phyloP scores from a whole-genome alignment of 2,797 vertebrate species.

The Enteromius paludinosus region DNA sequence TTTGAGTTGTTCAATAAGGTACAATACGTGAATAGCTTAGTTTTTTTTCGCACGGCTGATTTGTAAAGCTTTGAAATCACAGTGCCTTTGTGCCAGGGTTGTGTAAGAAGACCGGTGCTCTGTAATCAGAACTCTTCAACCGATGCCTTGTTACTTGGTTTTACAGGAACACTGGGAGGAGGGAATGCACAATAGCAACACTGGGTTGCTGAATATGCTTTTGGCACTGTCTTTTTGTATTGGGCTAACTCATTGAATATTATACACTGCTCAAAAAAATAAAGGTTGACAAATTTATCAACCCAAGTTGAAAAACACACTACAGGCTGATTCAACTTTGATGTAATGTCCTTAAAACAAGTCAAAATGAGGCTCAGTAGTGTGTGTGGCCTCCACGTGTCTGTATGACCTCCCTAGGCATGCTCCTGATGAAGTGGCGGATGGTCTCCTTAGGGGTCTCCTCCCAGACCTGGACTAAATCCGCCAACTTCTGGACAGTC shows the following conservation, averaged over 20 bases:
- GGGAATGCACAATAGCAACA: constrained; percentile 23
- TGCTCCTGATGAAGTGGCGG: too few relatives aligned
- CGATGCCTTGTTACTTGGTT: constrained; percentile 16
- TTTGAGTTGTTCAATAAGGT: constrained; percentile 29
- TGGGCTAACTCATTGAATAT: not conserved
- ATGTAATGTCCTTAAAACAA: too few relatives aligned
- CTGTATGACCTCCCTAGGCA: too few relatives aligned
- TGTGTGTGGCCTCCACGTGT: too few relatives aligned
- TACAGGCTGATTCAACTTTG: too few relatives aligned
- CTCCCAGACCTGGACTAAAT: too few relatives aligned
- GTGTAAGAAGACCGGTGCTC: constrained; percentile 4
- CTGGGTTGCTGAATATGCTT: constrained; percentile 8
- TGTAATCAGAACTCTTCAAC: constrained; percentile 36
- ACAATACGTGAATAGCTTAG: constrained; percentile 31
- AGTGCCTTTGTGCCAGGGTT: constrained; percentile 11
- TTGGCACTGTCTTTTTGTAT: not conserved
- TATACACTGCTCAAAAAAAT: not conserved
- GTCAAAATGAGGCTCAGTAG: too few relatives aligned
- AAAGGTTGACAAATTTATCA: too few relatives aligned
- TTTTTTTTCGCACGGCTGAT: constrained; percentile 5
- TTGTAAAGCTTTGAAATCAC: constrained; percentile 39
- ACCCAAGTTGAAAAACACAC: too few relatives aligned
- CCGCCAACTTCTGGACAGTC: too few relatives aligned
- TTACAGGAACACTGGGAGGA: not conserved
- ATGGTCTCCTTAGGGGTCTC: too few relatives aligned